Evolutionary conservation across 2,888 invertebrate genomes (phyloP).

Genomic region (Apotomis capreana): DNA sequence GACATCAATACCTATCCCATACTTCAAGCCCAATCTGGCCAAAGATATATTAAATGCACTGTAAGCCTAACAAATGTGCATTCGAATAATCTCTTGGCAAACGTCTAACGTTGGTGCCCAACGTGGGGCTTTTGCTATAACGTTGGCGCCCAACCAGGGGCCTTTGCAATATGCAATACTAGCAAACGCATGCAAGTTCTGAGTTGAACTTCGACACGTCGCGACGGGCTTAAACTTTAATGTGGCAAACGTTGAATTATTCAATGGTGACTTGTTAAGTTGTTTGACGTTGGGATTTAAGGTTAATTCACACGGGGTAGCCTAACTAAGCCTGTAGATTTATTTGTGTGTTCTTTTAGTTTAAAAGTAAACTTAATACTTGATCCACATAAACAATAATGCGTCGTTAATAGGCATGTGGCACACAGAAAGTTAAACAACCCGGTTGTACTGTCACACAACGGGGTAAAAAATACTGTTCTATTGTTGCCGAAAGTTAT

Average conservation of each 20-base stretch:
- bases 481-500: too few relatives aligned
- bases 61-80: not conserved
- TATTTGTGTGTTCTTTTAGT: not conserved
- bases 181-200: conserved; percentile 2
- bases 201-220: conserved; percentile 1
- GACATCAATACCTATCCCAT: not conserved
- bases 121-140: not conserved
- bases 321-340: not conserved
- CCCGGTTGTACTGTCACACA: too few relatives aligned
- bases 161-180: conserved; percentile 13
- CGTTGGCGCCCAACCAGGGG: conserved; percentile 11
- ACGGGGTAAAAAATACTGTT: too few relatives aligned
- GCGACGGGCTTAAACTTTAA: conserved; percentile 3
- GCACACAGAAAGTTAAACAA: too few relatives aligned
- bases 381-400: too few relatives aligned
- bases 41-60: conserved; percentile 14
- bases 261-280: not conserved
- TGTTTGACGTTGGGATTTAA: not conserved
- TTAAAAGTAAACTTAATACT: too few relatives aligned
- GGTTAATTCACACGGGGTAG: not conserved
- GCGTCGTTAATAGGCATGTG: too few relatives aligned
- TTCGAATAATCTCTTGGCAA: conserved; percentile 23
- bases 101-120: not conserved
- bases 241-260: conserved; percentile 5
- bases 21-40: not conserved